These are phyloP conservation scores for Hippasteria phrygiana DNA, from an alignment of 53 echinoderm and acorn worm genomes.

Conservation along the genomic window DNA sequence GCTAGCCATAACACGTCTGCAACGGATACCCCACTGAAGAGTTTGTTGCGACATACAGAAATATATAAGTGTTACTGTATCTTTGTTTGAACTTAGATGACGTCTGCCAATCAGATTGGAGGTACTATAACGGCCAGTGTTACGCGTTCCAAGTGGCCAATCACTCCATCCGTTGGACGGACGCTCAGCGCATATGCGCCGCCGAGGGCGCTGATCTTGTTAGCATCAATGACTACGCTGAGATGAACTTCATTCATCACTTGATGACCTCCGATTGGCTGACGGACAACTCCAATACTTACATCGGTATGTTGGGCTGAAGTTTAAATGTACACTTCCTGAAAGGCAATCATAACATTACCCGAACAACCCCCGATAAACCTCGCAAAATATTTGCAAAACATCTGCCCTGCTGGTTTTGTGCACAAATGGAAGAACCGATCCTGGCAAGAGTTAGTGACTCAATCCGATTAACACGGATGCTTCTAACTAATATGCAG, in stretches of 20 bases:
- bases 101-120: slow-evolving; percentile 71
- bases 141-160: slow-evolving; percentile 75
- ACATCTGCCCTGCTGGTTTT: too few relatives aligned
- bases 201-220: slow-evolving; percentile 79
- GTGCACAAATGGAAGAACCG: too few relatives aligned
- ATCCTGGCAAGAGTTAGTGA: too few relatives aligned
- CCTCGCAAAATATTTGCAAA: too few relatives aligned
- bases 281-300: slow-evolving; percentile 75
- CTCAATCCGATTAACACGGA: too few relatives aligned
- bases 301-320: slow-evolving; percentile 75
- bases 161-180: slow-evolving; percentile 79
- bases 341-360: too few relatives aligned
- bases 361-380: background rate
- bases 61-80: background rate
- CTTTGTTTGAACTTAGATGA: slow-evolving; percentile 28
- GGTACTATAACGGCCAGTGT: slow-evolving; percentile 70
- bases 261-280: slow-evolving; percentile 78
- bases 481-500: too few relatives aligned
- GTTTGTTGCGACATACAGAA: too few relatives aligned
- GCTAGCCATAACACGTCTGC: too few relatives aligned
- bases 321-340: too few relatives aligned
- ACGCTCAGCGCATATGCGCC: slow-evolving; percentile 79
- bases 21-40: too few relatives aligned
- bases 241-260: slow-evolving; percentile 92
- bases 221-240: slow-evolving; percentile 72